Percentiles rank a stretch among this genome's conserved stretches.
Conservation (phyloP, 2,888 invertebrate species). For the Smittia aterrima region DNA sequence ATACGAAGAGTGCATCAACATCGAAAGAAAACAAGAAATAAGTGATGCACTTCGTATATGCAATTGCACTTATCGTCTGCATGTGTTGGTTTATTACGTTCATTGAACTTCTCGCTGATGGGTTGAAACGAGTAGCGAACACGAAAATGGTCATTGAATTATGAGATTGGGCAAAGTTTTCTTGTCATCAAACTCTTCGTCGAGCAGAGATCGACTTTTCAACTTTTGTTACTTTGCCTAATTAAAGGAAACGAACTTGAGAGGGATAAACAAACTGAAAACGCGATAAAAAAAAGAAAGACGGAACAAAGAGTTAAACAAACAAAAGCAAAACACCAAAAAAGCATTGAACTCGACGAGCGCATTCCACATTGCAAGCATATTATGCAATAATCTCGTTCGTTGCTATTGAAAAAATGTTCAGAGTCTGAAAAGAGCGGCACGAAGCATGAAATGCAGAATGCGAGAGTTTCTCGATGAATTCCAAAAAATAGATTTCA, state of each 20-base stretch:
- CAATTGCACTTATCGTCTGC: conserved; percentile 13
- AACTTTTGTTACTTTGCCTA: neutral
- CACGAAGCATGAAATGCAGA: conserved; percentile 16
- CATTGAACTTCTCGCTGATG: conserved; percentile 6
- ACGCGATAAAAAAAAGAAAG: neutral
- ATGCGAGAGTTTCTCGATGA: neutral
- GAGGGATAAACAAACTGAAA: neutral
- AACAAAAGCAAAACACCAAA: conserved; percentile 38
- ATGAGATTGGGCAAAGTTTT: conserved; percentile 10
- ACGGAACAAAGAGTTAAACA: neutral
- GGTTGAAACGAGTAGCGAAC: conserved; percentile 9
- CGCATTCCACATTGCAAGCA: conserved; percentile 37
- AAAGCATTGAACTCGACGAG: conserved; percentile 40
- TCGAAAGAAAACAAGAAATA: neutral
- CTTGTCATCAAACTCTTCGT: neutral
- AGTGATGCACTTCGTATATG: conserved; percentile 25
- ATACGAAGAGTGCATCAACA: conserved; percentile 12
- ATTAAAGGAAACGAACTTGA: neutral
- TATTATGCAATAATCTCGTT: conserved; percentile 37
- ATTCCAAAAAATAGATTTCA: neutral
- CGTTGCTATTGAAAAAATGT: conserved; percentile 8
- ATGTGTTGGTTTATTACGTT: conserved; percentile 14
- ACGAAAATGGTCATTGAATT: conserved; percentile 25
- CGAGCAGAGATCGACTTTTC: neutral
- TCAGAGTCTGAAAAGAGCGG: neutral